Base-by-base conservation (phyloP, 2,888 invertebrate species). In the Omphaloscelis lunosa region DNA sequence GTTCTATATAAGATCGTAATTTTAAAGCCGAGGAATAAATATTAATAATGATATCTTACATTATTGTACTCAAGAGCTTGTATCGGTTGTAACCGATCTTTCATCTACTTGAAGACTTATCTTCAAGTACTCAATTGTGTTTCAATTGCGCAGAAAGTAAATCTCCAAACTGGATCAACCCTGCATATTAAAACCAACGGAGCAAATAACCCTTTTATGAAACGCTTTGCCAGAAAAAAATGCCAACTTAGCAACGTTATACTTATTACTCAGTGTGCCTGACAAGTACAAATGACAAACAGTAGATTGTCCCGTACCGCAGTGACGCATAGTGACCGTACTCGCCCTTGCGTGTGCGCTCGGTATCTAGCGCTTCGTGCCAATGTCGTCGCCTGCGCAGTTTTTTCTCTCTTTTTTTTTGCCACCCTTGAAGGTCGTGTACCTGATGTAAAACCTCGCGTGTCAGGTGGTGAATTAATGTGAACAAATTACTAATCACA, bases 341-440 rank as follows among this genome's bases (percentile, higher is more conserved):
- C 86, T 90, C 92, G 94, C 93, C 94, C 94, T 95, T 95, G 96
- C 96, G 96, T 96, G 96, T 89, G 95, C 95, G 94, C 94, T 91
- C 86, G 82, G 89, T 89, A 89, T 90, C 89, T 91, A 90, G 91
- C 92, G 89, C 90, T 94, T 91, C 94, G 94, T 95, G 95, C 93
- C 95, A 96, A 96, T 96, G 96, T 96, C 96, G 91, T 88, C 89
- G 93, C 89, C 85, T 88, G 93, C 90, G 90, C 90, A 89, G 91
- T 92, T 93, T 92, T 91, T 92, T 90, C 82, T 84, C 65, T 86
- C 76, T 93, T 95, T 93, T 95, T 95, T 95, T 95, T 93, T 94
- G 91, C 91, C 90, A 94, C 94, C 94, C 93, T 91, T 90, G 94
- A 95, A 96, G 95, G 96, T 93, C 92, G 90, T 89, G 93, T 93